Percentiles rank a stretch among this genome's conserved stretches.
These are phyloP conservation scores for Noctilio leporinus DNA, from an alignment of 2,113 vertebrate genomes.

Conservation along the genomic window DNA sequence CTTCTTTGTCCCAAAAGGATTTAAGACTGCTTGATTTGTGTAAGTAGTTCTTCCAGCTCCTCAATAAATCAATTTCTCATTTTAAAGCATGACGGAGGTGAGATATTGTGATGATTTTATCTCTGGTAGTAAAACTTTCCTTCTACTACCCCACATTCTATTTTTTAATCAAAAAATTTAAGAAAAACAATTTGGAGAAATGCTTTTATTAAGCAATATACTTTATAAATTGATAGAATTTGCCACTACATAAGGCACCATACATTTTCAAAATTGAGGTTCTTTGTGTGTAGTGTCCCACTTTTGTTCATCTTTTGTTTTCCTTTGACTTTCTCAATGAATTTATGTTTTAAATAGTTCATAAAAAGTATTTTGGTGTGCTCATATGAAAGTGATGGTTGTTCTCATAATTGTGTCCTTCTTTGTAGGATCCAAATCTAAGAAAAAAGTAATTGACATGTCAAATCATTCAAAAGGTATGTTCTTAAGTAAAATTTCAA, in stretches of 20 bases:
- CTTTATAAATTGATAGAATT: not conserved
- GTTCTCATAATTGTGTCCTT: slow-evolving; percentile 76
- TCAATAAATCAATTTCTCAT: not conserved
- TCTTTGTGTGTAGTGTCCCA: not conserved
- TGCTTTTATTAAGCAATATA: slow-evolving; percentile 41
- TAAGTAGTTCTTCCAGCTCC: not conserved
- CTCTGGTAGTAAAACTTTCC: not conserved
- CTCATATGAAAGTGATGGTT: slow-evolving; percentile 82
- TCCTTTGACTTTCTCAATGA: not conserved
- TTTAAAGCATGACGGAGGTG: not conserved
- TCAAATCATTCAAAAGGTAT: slow-evolving; percentile 19
- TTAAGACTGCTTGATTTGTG: not conserved
- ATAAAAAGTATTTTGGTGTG: slow-evolving; percentile 81
- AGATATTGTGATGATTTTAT: not conserved
- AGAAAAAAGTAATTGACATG: slow-evolving; percentile 50
- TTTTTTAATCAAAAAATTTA: slow-evolving; percentile 2
- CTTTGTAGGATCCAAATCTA: slow-evolving; percentile 83
- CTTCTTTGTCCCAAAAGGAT: not conserved
- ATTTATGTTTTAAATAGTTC: slow-evolving; percentile 56
- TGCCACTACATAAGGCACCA: not conserved
- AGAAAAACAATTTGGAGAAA: slow-evolving; percentile 30
- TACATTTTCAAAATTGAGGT: slow-evolving; percentile 1
- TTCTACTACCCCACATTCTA: not conserved
- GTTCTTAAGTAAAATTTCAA: not conserved
- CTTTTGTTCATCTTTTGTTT: not conserved